phyloP scores from a whole-genome alignment of 2,888 invertebrate genomes.

The Lasius fuliginosus region DNA sequence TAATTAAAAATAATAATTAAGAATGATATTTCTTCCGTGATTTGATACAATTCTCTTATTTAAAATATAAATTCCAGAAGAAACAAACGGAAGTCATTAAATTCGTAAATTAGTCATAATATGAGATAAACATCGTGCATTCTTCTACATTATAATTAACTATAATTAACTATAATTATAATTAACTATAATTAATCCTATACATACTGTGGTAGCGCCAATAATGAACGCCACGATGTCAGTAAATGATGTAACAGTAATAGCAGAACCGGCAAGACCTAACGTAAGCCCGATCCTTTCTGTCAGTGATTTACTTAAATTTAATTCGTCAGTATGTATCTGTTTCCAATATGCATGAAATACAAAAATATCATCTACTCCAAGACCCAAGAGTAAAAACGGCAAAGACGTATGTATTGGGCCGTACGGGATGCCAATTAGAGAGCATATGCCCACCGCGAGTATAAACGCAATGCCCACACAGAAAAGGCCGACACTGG shows the following conservation, averaged over 20 bases:
- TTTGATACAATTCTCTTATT: background rate
- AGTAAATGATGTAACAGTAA: conserved; percentile 94
- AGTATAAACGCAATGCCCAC: conserved; percentile 92
- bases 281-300: conserved; percentile 91
- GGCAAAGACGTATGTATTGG: conserved; percentile 94
- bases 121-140: background rate
- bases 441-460: conserved; percentile 91
- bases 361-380: conserved; percentile 95
- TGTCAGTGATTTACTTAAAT: conserved; percentile 87
- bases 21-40: background rate
- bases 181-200: background rate
- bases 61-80: background rate
- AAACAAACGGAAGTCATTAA: background rate
- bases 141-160: conserved; percentile 8
- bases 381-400: conserved; percentile 93
- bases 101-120: background rate
- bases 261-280: conserved; percentile 94
- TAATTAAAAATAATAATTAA: conserved; percentile 3
- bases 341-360: conserved; percentile 93
- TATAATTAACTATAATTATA: too few relatives aligned
- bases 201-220: conserved; percentile 91
- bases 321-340: conserved; percentile 87
- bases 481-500: conserved; percentile 90
- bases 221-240: conserved; percentile 93
- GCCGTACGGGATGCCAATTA: conserved; percentile 91